These are phyloP conservation scores for Erpornis zantholeuca DNA, from an alignment of 2,113 vertebrate genomes.

Conservation along the genomic window DNA sequence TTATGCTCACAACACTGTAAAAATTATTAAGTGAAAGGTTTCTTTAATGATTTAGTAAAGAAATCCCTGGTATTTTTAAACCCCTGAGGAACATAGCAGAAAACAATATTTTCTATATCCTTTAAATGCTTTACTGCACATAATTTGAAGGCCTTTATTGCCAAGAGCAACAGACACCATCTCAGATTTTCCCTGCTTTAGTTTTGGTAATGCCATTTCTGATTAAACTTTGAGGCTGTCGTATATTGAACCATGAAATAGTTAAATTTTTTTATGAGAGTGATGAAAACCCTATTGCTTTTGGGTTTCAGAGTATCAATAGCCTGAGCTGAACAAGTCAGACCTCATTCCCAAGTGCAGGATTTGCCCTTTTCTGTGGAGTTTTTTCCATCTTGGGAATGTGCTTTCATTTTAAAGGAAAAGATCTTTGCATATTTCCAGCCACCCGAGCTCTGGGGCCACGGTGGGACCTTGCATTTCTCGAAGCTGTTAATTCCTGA, in stretches of 20 bases:
- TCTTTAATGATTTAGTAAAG: neutral
- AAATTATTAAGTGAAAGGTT: neutral
- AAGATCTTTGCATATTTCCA: neutral
- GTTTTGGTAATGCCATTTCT: neutral
- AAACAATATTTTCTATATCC: neutral
- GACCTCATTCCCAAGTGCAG: neutral
- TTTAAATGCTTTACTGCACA: neutral
- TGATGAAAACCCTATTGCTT: slow-evolving; percentile 30
- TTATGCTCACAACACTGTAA: neutral
- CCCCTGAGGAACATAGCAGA: neutral
- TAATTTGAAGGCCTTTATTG: neutral
- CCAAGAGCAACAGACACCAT: neutral
- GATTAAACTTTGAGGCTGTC: neutral
- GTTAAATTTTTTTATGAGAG: slow-evolving; percentile 44
- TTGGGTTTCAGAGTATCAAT: slow-evolving; percentile 35
- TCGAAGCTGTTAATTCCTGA: neutral
- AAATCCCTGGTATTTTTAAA: neutral
- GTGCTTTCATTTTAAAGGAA: neutral
- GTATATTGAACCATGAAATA: neutral
- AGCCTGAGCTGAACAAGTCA: neutral
- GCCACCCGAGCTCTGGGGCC: neutral
- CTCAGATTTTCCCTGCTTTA: neutral
- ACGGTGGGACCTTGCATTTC: neutral
- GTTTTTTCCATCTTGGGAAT: neutral
- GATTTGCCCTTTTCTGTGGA: neutral